Conservation (phyloP, 2,113 vertebrate species). For the Rhadina sibilatrix region DNA sequence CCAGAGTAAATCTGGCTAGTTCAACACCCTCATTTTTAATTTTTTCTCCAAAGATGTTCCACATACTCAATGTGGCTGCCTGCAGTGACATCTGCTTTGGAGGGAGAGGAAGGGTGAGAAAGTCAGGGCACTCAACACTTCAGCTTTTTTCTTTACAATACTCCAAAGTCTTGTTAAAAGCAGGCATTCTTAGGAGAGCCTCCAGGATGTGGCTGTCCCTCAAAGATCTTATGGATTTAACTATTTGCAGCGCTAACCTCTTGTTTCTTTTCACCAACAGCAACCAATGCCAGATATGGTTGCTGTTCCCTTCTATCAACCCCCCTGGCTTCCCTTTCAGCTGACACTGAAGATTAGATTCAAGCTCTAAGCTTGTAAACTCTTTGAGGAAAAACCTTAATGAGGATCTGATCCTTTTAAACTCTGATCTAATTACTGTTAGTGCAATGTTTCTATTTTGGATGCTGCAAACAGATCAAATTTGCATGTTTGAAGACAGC, state of each 20-base stretch:
- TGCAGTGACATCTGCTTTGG: neutral
- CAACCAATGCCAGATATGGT: neutral
- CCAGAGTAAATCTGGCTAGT: neutral
- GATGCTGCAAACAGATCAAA: constrained; percentile 44
- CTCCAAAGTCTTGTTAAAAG: neutral
- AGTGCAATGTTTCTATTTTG: constrained; percentile 67
- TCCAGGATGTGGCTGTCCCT: neutral
- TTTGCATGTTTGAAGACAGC: constrained; percentile 24
- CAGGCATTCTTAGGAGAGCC: neutral
- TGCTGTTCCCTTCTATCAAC: neutral
- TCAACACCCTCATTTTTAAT: neutral
- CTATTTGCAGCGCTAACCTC: neutral
- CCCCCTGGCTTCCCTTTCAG: constrained; percentile 27
- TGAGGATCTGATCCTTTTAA: constrained; percentile 69
- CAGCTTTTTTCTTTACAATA: neutral
- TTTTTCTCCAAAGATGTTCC: neutral
- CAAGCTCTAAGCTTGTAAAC: constrained; percentile 59
- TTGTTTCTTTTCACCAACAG: neutral
- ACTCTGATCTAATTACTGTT: constrained; percentile 72
- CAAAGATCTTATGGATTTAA: neutral
- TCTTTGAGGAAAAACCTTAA: constrained; percentile 72
- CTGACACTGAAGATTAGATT: constrained; percentile 67
- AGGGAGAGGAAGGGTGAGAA: neutral
- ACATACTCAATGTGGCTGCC: neutral
- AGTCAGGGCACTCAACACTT: neutral